Conservation (phyloP, 2,888 invertebrate species). For the Danaus chrysippus region DNA sequence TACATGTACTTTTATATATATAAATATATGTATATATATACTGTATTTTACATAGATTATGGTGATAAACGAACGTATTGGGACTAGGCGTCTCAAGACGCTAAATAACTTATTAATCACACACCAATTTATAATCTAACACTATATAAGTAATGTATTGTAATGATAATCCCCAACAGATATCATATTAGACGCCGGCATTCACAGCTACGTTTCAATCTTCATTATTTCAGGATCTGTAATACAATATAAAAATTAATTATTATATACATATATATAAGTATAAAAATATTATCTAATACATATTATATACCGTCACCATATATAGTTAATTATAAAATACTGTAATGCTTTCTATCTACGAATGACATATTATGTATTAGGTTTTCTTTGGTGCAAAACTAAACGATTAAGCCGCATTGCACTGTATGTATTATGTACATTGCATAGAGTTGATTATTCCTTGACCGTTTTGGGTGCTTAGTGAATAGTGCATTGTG, state of each 20-base stretch:
- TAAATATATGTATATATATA: constrained; percentile 37
- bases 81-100: constrained; percentile 75
- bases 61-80: constrained; percentile 73
- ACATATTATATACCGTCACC: background rate
- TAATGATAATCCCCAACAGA: constrained; percentile 57
- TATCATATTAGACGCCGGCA: constrained; percentile 55
- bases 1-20: constrained; percentile 52
- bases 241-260: constrained; percentile 39
- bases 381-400: constrained; percentile 19
- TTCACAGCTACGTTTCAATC: constrained; percentile 45
- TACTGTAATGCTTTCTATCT: too few relatives aligned
- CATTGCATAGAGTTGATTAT: constrained; percentile 23
- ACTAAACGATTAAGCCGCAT: constrained; percentile 43
- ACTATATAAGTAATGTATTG: constrained; percentile 68
- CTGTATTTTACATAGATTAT: constrained; percentile 66
- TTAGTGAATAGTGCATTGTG: constrained; percentile 18
- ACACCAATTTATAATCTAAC: constrained; percentile 73
- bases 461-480: constrained; percentile 15
- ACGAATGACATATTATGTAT: too few relatives aligned
- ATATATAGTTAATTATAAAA: background rate
- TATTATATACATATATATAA: background rate
- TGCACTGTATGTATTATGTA: constrained; percentile 22
- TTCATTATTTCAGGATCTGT: constrained; percentile 67
- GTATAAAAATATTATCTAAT: background rate
- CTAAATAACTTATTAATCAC: constrained; percentile 74